phyloP scores from a whole-genome alignment of 2,888 invertebrate species.

The Mellilla xanthometata region DNA sequence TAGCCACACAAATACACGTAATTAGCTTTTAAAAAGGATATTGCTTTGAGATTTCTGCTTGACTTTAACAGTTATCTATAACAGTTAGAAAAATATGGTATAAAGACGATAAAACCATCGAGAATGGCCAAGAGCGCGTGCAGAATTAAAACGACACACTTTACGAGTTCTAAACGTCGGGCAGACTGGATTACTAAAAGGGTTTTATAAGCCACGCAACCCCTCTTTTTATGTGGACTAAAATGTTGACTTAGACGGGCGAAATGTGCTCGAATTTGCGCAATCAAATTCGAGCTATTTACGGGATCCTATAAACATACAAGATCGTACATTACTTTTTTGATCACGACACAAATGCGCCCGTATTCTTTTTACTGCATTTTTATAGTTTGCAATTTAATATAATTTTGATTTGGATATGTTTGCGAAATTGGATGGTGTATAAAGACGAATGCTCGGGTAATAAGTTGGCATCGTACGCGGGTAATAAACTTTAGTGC shows the following conservation, averaged over 20 bases:
- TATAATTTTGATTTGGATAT: slow-evolving; percentile 29
- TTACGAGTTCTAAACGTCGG: slow-evolving; percentile 39
- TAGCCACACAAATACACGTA: slow-evolving; percentile 52
- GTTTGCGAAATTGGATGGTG: slow-evolving; percentile 23
- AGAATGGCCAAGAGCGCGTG: slow-evolving; percentile 24
- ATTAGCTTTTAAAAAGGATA: slow-evolving; percentile 36
- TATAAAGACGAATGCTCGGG: slow-evolving; percentile 25
- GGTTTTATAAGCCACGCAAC: slow-evolving; percentile 40
- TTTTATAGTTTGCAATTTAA: slow-evolving; percentile 32
- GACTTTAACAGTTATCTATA: slow-evolving; percentile 22
- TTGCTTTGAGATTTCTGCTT: slow-evolving; percentile 17
- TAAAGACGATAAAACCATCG: slow-evolving; percentile 37
- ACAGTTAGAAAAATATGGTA: slow-evolving; percentile 44
- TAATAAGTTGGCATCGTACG: slow-evolving; percentile 28
- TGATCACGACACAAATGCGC: slow-evolving; percentile 16
- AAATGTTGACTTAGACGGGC: slow-evolving; percentile 36
- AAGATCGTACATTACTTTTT: slow-evolving; percentile 16
- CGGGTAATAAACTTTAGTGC: slow-evolving; percentile 33
- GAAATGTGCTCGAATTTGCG: slow-evolving; percentile 28
- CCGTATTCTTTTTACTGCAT: slow-evolving; percentile 16
- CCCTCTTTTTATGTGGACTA: slow-evolving; percentile 38
- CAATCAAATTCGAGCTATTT: slow-evolving; percentile 29
- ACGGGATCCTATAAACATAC: slow-evolving; percentile 13
- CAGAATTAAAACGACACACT: slow-evolving; percentile 37
- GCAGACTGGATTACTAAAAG: slow-evolving; percentile 39